Evolutionary conservation across 2,888 invertebrate genomes (phyloP).

Genomic region (Apeira syringaria): DNA sequence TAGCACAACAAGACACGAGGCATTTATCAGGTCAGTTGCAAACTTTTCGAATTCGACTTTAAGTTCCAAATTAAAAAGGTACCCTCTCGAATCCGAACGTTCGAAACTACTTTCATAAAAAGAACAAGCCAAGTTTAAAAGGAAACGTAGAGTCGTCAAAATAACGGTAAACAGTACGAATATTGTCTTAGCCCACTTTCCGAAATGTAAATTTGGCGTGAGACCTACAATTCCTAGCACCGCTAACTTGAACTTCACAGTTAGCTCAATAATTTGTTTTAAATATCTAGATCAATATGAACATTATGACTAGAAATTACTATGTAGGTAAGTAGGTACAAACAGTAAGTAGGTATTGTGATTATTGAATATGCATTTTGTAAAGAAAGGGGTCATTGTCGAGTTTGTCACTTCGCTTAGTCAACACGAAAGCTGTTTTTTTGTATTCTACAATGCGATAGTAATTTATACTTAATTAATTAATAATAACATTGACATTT

Average conservation of each 20-base stretch:
- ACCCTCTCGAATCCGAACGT: neutral
- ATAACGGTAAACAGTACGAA: constrained; percentile 21
- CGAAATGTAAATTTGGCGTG: constrained; percentile 20
- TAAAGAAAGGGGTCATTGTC: constrained; percentile 8
- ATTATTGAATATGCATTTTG: constrained; percentile 5
- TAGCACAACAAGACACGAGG: constrained; percentile 70
- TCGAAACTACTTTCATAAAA: no score
- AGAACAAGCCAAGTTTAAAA: neutral
- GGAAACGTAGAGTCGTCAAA: constrained; percentile 8
- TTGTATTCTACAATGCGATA: no score
- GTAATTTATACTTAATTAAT: no score
- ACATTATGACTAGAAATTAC: neutral
- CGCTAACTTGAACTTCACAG: constrained; percentile 9
- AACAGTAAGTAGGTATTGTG: no score
- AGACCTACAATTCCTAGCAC: constrained; percentile 17
- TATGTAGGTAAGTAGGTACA: neutral
- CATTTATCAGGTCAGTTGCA: constrained; percentile 68
- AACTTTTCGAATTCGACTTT: constrained; percentile 8
- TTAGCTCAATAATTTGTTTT: no score
- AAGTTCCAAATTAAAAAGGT: neutral
- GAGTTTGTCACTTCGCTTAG: constrained; percentile 2
- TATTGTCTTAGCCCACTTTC: constrained; percentile 23
- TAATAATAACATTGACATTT: no score
- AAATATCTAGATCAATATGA: neutral
- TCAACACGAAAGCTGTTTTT: constrained; percentile 7